Evolutionary conservation across 2,113 vertebrate genomes (phyloP).

Genomic region (Scytalopus superciliaris): DNA sequence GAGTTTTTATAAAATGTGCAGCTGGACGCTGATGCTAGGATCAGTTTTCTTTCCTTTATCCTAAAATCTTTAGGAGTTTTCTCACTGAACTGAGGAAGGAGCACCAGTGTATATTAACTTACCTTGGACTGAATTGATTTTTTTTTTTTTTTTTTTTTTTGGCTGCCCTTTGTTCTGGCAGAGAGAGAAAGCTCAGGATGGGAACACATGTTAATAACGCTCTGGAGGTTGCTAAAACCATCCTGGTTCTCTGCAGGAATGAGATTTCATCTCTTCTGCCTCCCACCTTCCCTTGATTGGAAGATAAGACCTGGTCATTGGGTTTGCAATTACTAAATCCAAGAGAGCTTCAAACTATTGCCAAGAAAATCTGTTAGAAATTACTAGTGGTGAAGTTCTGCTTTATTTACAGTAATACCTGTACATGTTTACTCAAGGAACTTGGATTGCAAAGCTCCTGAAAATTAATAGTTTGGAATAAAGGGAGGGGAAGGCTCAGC

Average conservation of each 20-base stretch:
- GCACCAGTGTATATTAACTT: not conserved
- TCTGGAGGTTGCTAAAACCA: conserved; percentile 18
- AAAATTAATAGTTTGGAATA: not conserved
- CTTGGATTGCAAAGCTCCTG: not conserved
- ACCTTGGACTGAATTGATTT: conserved; percentile 9
- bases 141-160: too few species aligned
- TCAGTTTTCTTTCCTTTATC: not conserved
- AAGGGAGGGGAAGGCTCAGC: not conserved
- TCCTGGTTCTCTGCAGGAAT: conserved; percentile 13
- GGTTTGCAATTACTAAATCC: conserved; percentile 33
- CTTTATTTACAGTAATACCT: not conserved
- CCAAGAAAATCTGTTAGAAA: conserved; percentile 25
- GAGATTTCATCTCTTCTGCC: not conserved
- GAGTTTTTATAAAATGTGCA: not conserved
- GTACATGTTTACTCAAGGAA: not conserved
- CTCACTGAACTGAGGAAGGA: not conserved
- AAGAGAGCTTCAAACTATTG: not conserved
- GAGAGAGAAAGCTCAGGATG: not conserved
- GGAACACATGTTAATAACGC: not conserved
- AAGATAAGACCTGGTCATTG: conserved; percentile 36
- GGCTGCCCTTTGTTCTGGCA: conserved; percentile 27
- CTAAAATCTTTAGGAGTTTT: not conserved
- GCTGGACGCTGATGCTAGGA: not conserved
- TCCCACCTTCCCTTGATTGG: not conserved
- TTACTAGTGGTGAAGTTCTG: not conserved